Percentiles rank a stretch among this genome's conserved stretches.
Evolutionary conservation across 2,888 invertebrate genomes (phyloP).

Genomic region (Drosophila mulleri): DNA sequence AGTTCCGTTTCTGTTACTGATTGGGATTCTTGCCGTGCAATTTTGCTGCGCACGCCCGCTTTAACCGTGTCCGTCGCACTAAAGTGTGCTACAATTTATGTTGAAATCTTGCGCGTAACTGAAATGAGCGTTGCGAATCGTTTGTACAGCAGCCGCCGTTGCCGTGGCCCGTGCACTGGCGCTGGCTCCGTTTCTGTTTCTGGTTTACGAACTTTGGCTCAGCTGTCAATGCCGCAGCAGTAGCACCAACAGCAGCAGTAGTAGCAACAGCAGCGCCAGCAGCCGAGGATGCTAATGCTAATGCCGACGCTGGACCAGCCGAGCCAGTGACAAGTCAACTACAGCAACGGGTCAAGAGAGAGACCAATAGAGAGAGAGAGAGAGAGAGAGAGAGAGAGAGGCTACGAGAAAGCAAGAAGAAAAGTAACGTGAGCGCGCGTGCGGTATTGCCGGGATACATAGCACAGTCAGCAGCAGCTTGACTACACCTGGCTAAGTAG

Average conservation of each 20-base stretch:
- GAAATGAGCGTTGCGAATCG: constrained; percentile 48
- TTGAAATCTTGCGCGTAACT: constrained; percentile 81
- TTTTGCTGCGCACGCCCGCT: constrained; percentile 72
- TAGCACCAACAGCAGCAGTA: background rate
- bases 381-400: background rate
- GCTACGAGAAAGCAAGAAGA: background rate
- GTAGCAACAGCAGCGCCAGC: constrained; percentile 21
- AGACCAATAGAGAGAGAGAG: background rate
- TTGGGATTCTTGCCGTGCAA: constrained; percentile 57
- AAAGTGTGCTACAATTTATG: constrained; percentile 72
- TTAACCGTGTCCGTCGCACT: constrained; percentile 56
- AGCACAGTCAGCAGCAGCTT: constrained; percentile 32
- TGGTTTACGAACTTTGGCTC: constrained; percentile 32
- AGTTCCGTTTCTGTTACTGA: constrained; percentile 53
- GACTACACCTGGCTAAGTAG: constrained; percentile 14
- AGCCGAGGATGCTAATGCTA: constrained; percentile 51
- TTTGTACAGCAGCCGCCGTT: constrained; percentile 45
- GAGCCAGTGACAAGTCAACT: constrained; percentile 52
- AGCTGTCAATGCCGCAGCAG: constrained; percentile 22
- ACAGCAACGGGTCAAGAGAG: constrained; percentile 21
- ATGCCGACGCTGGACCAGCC: constrained; percentile 53
- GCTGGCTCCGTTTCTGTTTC: constrained; percentile 61
- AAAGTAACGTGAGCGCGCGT: constrained; percentile 34
- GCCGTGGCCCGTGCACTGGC: constrained; percentile 65
- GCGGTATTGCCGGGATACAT: constrained; percentile 44